Evolutionary conservation across 2,888 invertebrate species (phyloP).

Genomic region (Ephialtes manifestator): DNA sequence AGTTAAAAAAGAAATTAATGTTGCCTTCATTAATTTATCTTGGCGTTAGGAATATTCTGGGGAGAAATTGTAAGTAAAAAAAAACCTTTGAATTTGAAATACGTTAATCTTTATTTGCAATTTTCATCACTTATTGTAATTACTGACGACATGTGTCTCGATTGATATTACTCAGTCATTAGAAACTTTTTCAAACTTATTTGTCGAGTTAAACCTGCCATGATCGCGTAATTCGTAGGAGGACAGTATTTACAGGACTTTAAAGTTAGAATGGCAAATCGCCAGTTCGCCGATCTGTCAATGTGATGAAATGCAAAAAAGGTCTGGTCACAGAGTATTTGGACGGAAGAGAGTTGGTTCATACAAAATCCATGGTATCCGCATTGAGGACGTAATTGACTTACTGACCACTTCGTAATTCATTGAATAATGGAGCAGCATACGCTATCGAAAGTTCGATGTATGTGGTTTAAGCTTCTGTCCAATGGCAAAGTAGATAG

Average conservation of each 20-base stretch:
- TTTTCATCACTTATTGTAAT: too few species aligned
- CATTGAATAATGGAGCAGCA: conserved; percentile 66
- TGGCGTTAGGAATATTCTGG: background rate
- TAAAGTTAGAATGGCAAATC: background rate
- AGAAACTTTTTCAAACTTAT: too few species aligned
- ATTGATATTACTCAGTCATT: too few species aligned
- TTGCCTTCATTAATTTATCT: background rate
- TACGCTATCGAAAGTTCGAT: background rate
- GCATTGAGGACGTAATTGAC: conserved; percentile 58
- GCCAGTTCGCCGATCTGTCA: conserved; percentile 3
- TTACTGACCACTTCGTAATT: conserved; percentile 58
- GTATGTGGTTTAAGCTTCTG: conserved; percentile 26
- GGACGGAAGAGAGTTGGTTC: conserved; percentile 25
- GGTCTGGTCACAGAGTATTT: conserved; percentile 46
- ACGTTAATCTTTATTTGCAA: too few species aligned
- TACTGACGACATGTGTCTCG: too few species aligned
- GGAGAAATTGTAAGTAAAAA: background rate
- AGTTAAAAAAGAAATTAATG: too few species aligned
- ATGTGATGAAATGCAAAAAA: background rate
- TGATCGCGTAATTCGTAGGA: background rate
- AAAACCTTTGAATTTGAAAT: too few species aligned
- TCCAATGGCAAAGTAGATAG: conserved; percentile 21
- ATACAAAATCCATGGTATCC: conserved; percentile 54
- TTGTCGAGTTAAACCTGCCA: background rate
- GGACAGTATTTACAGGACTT: background rate